These are phyloP conservation scores for Lutjanus erythropterus DNA, from an alignment of 2,113 vertebrate genomes.

Conservation along the genomic window DNA sequence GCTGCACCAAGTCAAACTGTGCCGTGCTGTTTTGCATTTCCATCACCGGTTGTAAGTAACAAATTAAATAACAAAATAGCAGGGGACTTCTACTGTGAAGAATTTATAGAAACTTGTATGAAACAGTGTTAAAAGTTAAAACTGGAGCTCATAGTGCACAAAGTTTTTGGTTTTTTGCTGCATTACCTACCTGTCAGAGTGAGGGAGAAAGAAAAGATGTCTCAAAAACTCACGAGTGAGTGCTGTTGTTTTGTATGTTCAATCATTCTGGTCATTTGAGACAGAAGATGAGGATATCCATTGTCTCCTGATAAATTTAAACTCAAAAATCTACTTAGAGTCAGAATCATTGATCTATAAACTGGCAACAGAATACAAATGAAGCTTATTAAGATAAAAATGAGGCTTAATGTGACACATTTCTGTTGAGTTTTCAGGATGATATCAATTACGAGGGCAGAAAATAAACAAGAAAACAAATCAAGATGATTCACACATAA, in stretches of 20 bases:
- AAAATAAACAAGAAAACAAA: background rate
- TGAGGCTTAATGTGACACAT: background rate
- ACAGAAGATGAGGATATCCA: background rate
- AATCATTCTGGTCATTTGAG: background rate
- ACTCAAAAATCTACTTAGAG: background rate
- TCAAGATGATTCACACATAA: background rate
- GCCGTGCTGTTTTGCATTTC: too few species aligned
- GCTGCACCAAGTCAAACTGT: too few species aligned
- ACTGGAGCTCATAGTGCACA: too few species aligned
- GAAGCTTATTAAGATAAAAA: constrained; percentile 1
- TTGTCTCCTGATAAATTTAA: background rate
- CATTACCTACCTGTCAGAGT: background rate
- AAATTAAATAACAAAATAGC: too few species aligned
- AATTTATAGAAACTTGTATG: too few species aligned
- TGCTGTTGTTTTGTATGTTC: background rate
- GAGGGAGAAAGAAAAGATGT: too few species aligned
- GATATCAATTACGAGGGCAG: background rate
- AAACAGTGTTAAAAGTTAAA: too few species aligned
- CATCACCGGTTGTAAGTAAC: too few species aligned
- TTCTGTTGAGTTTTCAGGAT: background rate
- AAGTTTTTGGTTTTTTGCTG: background rate
- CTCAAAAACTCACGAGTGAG: too few species aligned
- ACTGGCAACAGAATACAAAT: constrained; percentile 3
- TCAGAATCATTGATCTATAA: background rate
- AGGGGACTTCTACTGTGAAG: too few species aligned